Conservation (phyloP, 2,888 invertebrate species). For the Priocnemis perturbator region DNA sequence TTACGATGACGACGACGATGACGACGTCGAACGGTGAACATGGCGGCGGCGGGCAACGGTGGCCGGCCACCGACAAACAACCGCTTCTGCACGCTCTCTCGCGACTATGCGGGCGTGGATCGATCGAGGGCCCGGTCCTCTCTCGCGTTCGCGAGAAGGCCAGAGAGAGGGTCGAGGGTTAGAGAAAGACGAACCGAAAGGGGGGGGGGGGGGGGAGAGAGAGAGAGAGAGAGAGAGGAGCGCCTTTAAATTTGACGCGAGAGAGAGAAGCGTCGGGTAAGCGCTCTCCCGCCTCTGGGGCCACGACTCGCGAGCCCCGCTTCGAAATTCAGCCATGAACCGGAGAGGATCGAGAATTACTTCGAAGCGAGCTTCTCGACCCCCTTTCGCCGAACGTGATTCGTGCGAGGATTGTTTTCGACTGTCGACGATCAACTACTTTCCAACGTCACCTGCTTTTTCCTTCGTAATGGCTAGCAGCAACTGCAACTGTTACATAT, state of each 20-base stretch:
- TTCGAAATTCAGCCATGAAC: too few relatives aligned
- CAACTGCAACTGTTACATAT: too few relatives aligned
- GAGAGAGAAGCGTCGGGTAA: slow-evolving; percentile 35
- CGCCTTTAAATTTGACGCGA: slow-evolving; percentile 60
- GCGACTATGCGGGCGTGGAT: slow-evolving; percentile 62
- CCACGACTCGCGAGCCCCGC: neutral
- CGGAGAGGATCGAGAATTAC: too few relatives aligned
- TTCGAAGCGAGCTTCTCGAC: too few relatives aligned
- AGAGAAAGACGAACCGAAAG: slow-evolving; percentile 1
- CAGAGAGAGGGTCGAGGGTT: too few relatives aligned
- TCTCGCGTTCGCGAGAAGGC: slow-evolving; percentile 39
- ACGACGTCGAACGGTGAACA: slow-evolving; percentile 51
- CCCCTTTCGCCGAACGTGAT: slow-evolving; percentile 6
- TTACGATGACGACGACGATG: slow-evolving; percentile 33
- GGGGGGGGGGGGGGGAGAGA: slow-evolving; percentile 13
- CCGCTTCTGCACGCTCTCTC: slow-evolving; percentile 45
- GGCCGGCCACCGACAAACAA: slow-evolving; percentile 44
- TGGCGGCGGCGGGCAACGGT: slow-evolving; percentile 27
- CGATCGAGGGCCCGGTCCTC: slow-evolving; percentile 61
- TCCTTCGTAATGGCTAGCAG: too few relatives aligned
- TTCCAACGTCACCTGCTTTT: too few relatives aligned
- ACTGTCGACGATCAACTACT: too few relatives aligned
- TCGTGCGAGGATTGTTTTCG: too few relatives aligned
- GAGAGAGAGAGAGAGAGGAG: slow-evolving; percentile 18
- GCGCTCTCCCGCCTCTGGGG: slow-evolving; percentile 23